Conservation (phyloP, 2,888 invertebrate genomes). For the Tridacna crocea region DNA sequence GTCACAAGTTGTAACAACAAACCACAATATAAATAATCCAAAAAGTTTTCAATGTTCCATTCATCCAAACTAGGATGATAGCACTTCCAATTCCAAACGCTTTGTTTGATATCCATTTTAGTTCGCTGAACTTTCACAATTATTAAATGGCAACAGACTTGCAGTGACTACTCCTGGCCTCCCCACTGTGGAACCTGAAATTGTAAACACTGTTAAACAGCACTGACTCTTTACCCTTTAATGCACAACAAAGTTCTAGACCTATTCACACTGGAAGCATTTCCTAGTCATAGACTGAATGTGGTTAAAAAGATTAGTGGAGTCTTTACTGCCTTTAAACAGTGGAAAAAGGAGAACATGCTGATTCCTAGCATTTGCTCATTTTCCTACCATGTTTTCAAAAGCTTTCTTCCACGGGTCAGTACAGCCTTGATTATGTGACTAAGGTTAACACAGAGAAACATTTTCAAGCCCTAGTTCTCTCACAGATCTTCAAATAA, state of each 20-base stretch:
- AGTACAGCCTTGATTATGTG: too few species aligned
- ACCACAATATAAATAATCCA: neutral
- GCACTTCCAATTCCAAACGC: conserved; percentile 17
- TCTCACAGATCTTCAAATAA: too few species aligned
- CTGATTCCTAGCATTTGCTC: too few species aligned
- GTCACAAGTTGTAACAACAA: neutral
- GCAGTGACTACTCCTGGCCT: conserved; percentile 34
- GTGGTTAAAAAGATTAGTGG: too few species aligned
- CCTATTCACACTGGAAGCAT: too few species aligned
- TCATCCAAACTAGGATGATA: neutral
- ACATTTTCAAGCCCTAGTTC: too few species aligned
- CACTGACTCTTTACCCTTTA: neutral
- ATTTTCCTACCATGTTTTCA: too few species aligned
- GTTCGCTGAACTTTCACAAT: neutral
- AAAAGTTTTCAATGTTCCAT: neutral
- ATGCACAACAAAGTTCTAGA: neutral
- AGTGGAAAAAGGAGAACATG: too few species aligned
- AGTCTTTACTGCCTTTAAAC: too few species aligned
- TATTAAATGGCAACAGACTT: neutral
- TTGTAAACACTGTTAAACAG: neutral
- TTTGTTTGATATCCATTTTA: neutral
- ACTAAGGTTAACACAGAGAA: too few species aligned
- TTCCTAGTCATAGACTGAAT: too few species aligned
- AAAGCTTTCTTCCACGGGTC: too few species aligned
- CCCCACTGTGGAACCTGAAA: conserved; percentile 52